Evolutionary conservation across 2,888 invertebrate species (phyloP).

Genomic region (Malachius bipustulatus): DNA sequence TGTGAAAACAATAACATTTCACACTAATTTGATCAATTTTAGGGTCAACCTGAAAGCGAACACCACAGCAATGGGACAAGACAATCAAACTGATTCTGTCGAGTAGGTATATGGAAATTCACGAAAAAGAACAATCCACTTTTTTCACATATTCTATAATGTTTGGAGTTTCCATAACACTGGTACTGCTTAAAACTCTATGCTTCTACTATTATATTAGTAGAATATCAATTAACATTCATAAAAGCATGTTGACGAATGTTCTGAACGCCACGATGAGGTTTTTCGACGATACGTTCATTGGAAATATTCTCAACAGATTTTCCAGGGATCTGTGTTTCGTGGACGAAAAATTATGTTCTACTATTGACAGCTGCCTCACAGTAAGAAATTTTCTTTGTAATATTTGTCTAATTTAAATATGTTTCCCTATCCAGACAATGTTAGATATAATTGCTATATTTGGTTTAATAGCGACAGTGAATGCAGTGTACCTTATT

Average conservation of each 20-base stretch:
- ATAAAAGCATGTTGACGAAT: constrained; percentile 24
- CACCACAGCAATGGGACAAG: not conserved
- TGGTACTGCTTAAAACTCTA: constrained; percentile 11
- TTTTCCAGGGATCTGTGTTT: constrained; percentile 27
- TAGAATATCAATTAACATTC: constrained; percentile 24
- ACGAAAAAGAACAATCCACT: not conserved
- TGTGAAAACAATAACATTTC: no score
- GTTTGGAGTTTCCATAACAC: constrained; percentile 24
- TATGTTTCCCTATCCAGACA: no score
- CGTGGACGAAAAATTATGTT: constrained; percentile 25
- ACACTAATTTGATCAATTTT: no score
- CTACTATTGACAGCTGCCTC: not conserved
- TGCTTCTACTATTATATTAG: constrained; percentile 14
- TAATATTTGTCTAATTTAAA: no score
- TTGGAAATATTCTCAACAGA: constrained; percentile 30
- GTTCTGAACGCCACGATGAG: constrained; percentile 24
- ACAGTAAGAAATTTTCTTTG: no score
- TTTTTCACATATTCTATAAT: constrained; percentile 1
- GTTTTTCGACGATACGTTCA: constrained; percentile 27
- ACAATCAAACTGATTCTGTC: not conserved
- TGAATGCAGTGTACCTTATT: constrained; percentile 45
- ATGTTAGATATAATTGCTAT: no score
- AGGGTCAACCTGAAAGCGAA: not conserved
- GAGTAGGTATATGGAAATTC: not conserved
- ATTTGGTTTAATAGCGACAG: constrained; percentile 31